Evolutionary conservation across 2,888 invertebrate genomes (phyloP), one percentile per base, ranked within the genome.

Genomic region (Saturnia pavonia): DNA sequence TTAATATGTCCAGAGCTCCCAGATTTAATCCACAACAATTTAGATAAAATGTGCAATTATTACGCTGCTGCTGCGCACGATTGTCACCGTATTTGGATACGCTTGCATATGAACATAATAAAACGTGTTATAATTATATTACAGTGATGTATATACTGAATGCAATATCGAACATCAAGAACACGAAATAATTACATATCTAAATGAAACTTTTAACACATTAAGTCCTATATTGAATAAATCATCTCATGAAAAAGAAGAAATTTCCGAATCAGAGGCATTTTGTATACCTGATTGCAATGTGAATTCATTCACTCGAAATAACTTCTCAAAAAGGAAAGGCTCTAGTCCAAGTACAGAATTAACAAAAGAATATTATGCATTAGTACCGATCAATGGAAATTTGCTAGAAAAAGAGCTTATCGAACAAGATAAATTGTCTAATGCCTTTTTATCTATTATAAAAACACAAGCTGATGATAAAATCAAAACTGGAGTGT

Each of bases 111-210:
- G 40, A 67, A 67, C 69, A 72, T 54, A 25, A 51, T 71, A 66
- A 68, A 66, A 75, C 60, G 66, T 69, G 40, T 25, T 69, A 66
- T 57, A 72, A 68, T 76, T 78, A 72, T 72, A 69, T 81, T 80
- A 71, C 88, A 94, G 94, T 80, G 94, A 94, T 82, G 89, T 90
- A 4, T 94, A 94, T 77, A 92, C 93, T 68, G 91, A 94, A 78
- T 94, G 94, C 78, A 86, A 91, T 77, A 89, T 94, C 73, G 87
- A 88, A 78, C 86, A 90, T 74, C 92, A 94, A 81, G 94, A 94
- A 84, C 88, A 87, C 76, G 91, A 92, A 85, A 91, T 94, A 77
- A 86, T 94, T 72, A 77, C 83, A 48, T 94, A 91, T 79, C 80
- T 94, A 70, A 87, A 91, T 75, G 81, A 86, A 68, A 85, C 88